A percentile compares a stretch with the other conserved stretches of the same genome.
Conservation (phyloP, 2,888 invertebrate genomes). For the Ferrisia virgata region DNA sequence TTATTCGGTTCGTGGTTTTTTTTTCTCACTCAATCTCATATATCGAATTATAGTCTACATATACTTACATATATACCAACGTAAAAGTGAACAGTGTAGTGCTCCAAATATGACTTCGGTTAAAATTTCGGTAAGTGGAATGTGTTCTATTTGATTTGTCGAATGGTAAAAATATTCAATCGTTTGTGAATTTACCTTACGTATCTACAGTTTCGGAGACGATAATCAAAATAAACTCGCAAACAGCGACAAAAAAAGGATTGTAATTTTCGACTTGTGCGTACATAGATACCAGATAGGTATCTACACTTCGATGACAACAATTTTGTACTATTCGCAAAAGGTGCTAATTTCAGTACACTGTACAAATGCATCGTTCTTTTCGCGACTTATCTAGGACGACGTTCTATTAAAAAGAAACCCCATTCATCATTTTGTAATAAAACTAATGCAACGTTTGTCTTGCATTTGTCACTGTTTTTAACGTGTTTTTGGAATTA, state of each 20-base stretch:
- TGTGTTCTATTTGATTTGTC: background rate
- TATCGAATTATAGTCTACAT: background rate
- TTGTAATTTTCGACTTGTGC: background rate
- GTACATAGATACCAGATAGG: too few species aligned
- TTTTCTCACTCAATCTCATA: background rate
- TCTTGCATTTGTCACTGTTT: slow-evolving; percentile 15
- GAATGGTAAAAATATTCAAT: background rate
- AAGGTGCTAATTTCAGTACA: background rate
- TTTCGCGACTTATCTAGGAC: slow-evolving; percentile 22
- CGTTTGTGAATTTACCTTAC: too few species aligned
- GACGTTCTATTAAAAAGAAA: slow-evolving; percentile 23
- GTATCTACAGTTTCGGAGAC: background rate
- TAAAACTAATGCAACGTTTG: slow-evolving; percentile 26
- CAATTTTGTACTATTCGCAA: background rate
- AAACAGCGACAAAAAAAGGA: background rate
- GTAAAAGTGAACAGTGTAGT: background rate
- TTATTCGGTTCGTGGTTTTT: background rate
- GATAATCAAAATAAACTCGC: background rate
- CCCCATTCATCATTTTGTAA: slow-evolving; percentile 29
- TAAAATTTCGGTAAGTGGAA: slow-evolving; percentile 35
- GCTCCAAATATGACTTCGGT: slow-evolving; percentile 17
- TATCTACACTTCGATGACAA: background rate
- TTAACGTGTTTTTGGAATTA: slow-evolving; percentile 2
- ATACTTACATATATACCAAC: too few species aligned
- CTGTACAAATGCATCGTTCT: slow-evolving; percentile 15